Evolutionary conservation across 2,797 vertebrate genomes (phyloP).

Genomic region (Anableps anableps): DNA sequence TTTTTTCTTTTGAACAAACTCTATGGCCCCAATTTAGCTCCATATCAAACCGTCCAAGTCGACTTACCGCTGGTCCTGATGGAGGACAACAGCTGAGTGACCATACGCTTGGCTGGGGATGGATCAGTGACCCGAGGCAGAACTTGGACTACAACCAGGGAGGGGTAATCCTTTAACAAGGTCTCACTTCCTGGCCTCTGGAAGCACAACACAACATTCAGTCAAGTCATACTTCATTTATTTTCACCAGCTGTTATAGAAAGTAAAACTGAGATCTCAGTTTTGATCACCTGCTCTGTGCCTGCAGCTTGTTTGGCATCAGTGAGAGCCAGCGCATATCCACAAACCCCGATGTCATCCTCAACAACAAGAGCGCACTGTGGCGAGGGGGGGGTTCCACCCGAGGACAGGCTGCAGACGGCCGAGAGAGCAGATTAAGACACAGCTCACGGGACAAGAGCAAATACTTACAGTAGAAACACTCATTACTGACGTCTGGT

Average conservation of each 20-base stretch:
- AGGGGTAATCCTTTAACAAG: conserved; percentile 90
- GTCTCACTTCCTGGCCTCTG: conserved; percentile 84
- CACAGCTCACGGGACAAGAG: background rate
- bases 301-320: conserved; percentile 88
- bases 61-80: conserved; percentile 90
- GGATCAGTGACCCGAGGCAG: conserved; percentile 92
- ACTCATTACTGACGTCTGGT: background rate
- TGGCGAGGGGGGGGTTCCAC: conserved; percentile 87
- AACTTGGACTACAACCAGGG: conserved; percentile 90
- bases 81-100: conserved; percentile 88
- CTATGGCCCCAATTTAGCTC: no score
- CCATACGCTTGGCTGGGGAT: conserved; percentile 90
- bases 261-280: rapidly evolving
- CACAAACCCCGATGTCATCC: conserved; percentile 91
- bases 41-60: background rate
- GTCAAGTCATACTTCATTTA: background rate
- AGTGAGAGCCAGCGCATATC: conserved; percentile 89
- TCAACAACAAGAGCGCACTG: conserved; percentile 91
- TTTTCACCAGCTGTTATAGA: background rate
- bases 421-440: background rate
- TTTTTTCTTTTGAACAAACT: no score
- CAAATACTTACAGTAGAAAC: no score
- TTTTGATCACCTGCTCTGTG: conserved; percentile 84
- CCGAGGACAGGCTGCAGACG: conserved; percentile 84
- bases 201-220: conserved; percentile 1